Conservation (phyloP, 2,888 invertebrate genomes). For the Eulithis testata region DNA sequence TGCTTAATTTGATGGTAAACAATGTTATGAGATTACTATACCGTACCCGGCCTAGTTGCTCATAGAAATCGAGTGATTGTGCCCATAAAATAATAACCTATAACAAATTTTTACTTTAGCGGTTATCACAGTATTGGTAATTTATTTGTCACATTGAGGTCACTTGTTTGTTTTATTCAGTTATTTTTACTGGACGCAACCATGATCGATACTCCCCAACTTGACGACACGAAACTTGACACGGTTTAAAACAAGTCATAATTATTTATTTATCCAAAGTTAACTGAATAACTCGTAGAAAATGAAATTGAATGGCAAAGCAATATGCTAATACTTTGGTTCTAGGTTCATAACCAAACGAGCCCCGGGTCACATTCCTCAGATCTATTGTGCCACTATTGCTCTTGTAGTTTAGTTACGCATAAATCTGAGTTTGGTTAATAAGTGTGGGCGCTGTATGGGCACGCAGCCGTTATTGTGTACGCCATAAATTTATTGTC, state of each 20-base stretch:
- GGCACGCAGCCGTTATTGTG: constrained; percentile 68
- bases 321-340: constrained; percentile 42
- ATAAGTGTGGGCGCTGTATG: constrained; percentile 78
- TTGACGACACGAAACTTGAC: background rate
- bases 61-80: constrained; percentile 42
- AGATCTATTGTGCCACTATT: constrained; percentile 75
- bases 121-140: background rate
- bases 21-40: constrained; percentile 59
- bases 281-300: constrained; percentile 19
- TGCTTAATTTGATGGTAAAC: constrained; percentile 66
- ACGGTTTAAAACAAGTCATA: background rate
- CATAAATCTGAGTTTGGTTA: constrained; percentile 80
- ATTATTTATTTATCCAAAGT: background rate
- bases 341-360: constrained; percentile 51
- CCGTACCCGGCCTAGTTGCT: constrained; percentile 66
- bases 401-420: constrained; percentile 66
- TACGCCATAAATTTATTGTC: constrained; percentile 63
- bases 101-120: too few species aligned
- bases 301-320: constrained; percentile 38
- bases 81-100: background rate
- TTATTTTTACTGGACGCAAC: too few species aligned
- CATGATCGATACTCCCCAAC: background rate
- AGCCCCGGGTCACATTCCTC: constrained; percentile 76
- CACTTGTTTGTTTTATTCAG: too few species aligned
- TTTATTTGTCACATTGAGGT: background rate